phyloP scores from a whole-genome alignment of 2,888 invertebrate genomes.

The Drosophila prostipennis region DNA sequence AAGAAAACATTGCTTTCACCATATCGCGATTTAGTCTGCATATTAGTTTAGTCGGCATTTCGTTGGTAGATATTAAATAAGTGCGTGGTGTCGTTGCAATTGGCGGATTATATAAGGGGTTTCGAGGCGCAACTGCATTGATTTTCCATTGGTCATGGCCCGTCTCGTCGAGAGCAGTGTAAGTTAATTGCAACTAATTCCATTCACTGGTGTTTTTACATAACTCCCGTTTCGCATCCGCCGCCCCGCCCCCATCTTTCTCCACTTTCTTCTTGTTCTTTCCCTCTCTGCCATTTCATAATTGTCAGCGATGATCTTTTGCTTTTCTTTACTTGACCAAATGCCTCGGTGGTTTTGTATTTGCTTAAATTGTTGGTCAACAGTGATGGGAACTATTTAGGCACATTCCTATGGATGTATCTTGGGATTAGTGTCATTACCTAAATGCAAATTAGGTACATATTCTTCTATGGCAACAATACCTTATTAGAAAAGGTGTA shows the following conservation, averaged over 20 bases:
- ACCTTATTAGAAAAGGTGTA: too few species aligned
- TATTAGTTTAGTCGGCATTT: constrained; percentile 57
- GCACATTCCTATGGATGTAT: neutral
- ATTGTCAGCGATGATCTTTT: constrained; percentile 13
- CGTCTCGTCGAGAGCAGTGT: constrained; percentile 67
- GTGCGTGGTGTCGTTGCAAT: constrained; percentile 34
- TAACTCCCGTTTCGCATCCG: constrained; percentile 46
- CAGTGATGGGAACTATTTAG: constrained; percentile 16
- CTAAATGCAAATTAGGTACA: neutral
- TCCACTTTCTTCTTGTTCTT: constrained; percentile 2
- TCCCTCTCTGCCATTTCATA: constrained; percentile 39
- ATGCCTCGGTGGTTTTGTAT: constrained; percentile 14
- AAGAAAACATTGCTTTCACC: constrained; percentile 69
- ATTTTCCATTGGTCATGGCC: constrained; percentile 57
- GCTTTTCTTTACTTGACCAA: constrained; percentile 4
- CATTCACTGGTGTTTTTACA: constrained; percentile 52
- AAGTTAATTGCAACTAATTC: constrained; percentile 59
- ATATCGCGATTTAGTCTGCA: constrained; percentile 45
- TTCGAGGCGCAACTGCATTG: constrained; percentile 39
- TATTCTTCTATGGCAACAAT: neutral
- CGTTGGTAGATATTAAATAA: constrained; percentile 34
- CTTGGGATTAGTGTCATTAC: neutral
- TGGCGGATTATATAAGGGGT: constrained; percentile 28
- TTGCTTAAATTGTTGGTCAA: neutral
- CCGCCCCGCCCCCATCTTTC: neutral